A percentile compares a stretch with the other conserved stretches of the same genome.
These are phyloP conservation scores for Caenorhabditis elegans DNA, from an alignment of 1,140 invertebrate species.

Conservation along the genomic window WBcel235 BX284606.5:5321501-5322000, in stretches of 20 bases:
- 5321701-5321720: not conserved
- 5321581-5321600: too few species aligned
- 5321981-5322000: not conserved
- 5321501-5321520: not conserved
- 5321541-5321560: too few species aligned
- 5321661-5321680: conserved; percentile 22
- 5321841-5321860: not conserved
- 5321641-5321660: not conserved
- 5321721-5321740: conserved; percentile 26
- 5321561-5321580: too few species aligned
- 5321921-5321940: not conserved
- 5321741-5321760: too few species aligned
- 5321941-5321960: not conserved
- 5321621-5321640: too few species aligned
- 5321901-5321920: not conserved
- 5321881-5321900: not conserved
- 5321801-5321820: not conserved
- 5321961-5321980: not conserved
- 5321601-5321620: too few species aligned
- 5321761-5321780: not conserved
- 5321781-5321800: not conserved
- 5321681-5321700: not conserved
- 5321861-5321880: not conserved
- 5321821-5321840: not conserved
- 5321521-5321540: not conserved